Percentiles rank a stretch among this genome's conserved stretches.
phyloP scores from a whole-genome alignment of 2,113 vertebrate genomes.

The Corynorhinus townsendii region DNA sequence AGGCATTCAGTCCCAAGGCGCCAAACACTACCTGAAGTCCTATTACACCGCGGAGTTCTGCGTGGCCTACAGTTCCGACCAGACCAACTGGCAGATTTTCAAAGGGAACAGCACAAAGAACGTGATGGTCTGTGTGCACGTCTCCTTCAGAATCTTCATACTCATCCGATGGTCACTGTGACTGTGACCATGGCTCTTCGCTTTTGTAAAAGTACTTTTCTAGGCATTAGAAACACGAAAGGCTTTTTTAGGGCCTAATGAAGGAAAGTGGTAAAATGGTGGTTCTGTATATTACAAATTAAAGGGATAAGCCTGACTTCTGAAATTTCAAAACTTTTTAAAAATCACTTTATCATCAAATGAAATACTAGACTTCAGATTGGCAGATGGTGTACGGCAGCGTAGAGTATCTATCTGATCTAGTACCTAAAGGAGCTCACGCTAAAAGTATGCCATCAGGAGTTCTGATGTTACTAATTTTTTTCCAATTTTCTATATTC shows the following conservation, averaged over 20 bases:
- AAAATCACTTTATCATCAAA: neutral
- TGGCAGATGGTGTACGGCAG: neutral
- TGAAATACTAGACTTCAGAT: neutral
- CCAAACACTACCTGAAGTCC: conserved; percentile 83
- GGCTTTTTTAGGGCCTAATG: neutral
- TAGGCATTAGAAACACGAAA: neutral
- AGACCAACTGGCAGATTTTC: conserved; percentile 86
- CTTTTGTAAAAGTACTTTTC: neutral
- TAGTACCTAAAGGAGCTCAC: neutral
- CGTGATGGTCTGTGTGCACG: conserved; percentile 53
- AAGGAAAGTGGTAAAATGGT: neutral
- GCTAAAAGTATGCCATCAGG: neutral
- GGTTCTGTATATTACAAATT: neutral
- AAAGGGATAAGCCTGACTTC: neutral
- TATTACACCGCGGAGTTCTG: conserved; percentile 84
- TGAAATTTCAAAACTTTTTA: neutral
- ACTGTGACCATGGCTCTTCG: no score
- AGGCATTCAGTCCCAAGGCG: conserved; percentile 93
- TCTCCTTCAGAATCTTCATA: neutral
- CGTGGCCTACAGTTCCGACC: conserved; percentile 90
- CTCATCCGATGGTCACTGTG: neutral
- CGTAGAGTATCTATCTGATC: neutral
- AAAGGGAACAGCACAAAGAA: conserved; percentile 84
- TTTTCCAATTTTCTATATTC: neutral
- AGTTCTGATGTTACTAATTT: neutral